Evolutionary conservation across 2,888 invertebrate genomes (phyloP).

Genomic region (Cantharis nigra): DNA sequence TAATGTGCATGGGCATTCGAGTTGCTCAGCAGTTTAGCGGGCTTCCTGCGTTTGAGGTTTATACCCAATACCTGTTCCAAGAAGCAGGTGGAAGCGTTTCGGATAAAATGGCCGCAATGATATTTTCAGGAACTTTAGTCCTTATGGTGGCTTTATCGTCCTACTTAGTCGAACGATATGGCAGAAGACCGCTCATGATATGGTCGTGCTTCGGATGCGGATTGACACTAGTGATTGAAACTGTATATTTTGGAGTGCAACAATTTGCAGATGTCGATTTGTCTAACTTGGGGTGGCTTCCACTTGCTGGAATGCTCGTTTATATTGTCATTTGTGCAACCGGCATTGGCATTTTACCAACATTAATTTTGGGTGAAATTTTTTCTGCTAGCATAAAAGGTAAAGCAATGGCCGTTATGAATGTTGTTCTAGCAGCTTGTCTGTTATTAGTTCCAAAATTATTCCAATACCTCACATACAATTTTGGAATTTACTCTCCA

Average conservation of each 20-base stretch:
- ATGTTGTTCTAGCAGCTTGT: conserved; percentile 39
- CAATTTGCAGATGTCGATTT: conserved; percentile 26
- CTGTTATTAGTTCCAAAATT: conserved; percentile 40
- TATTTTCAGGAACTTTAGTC: conserved; percentile 36
- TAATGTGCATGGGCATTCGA: conserved; percentile 38
- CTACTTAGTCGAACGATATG: conserved; percentile 41
- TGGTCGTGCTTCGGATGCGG: conserved; percentile 39
- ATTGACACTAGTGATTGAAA: conserved; percentile 36
- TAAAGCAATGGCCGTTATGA: conserved; percentile 42
- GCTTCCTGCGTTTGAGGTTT: conserved; percentile 41
- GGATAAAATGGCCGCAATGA: conserved; percentile 43
- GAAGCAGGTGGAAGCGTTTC: conserved; percentile 46
- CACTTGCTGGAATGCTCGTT: conserved; percentile 43
- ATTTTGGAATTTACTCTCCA: conserved; percentile 45
- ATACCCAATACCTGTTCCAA: conserved; percentile 47
- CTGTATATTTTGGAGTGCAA: conserved; percentile 43
- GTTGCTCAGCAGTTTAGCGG: conserved; percentile 47
- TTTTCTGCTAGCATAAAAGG: conserved; percentile 47
- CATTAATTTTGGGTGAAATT: conserved; percentile 44
- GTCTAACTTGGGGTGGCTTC: conserved; percentile 40
- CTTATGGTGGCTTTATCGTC: conserved; percentile 30
- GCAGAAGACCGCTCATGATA: conserved; percentile 42
- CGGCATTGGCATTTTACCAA: conserved; percentile 45
- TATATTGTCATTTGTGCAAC: conserved; percentile 32
- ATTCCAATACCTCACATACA: conserved; percentile 44